Base-by-base conservation (phyloP, 1,140 invertebrate species). In the Rhynchophorus ferrugineus region DNA sequence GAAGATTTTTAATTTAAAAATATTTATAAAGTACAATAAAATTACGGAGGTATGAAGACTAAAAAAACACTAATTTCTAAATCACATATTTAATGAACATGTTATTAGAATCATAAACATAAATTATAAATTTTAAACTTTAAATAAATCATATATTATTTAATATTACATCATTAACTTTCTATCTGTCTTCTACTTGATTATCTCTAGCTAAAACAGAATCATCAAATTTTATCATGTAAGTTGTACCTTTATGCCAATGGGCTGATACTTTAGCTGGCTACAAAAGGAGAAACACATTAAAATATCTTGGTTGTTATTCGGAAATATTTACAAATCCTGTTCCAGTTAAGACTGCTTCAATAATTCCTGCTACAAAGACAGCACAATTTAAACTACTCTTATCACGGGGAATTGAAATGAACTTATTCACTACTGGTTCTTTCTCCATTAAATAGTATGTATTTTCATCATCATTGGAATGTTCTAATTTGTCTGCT, bases 391-490 rank as follows among this genome's bases (percentile, higher is more conserved):
- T 99, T 0, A 98, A 73, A 59, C 85, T 93, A 43, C 91, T 90
- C 75, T 98, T 98, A 68, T 98, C 95, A 70, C 96, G 95, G 3
- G 95, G 95, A 24, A 98, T 88, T 48, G 95, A 98, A 61, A 99
- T 97, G 70, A 87, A 99, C 66, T 87, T 89, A 72, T 99, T 99
- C 55, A 97, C 93, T 51, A 99, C 63, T 11, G 95, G 91, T 64
- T 99, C 95, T 68, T 95, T 95, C 72, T 99, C 96, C 65, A 99
- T 99, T 11, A 99, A 90, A 66, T 98, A 98, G 74, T 98, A 98
- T 16, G 90, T 96, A 55, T 86, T 79, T 64, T 97, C 93, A 75
- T 99, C 95, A 74, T 98, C 95, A 75, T 97, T 98, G 7, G 94
- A 93, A 73, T 97, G 90, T 70, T 99, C 96, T 48, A 99, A 71